phyloP scores from a whole-genome alignment of 1,140 invertebrate genomes.

The Archivesica marissinica region DNA sequence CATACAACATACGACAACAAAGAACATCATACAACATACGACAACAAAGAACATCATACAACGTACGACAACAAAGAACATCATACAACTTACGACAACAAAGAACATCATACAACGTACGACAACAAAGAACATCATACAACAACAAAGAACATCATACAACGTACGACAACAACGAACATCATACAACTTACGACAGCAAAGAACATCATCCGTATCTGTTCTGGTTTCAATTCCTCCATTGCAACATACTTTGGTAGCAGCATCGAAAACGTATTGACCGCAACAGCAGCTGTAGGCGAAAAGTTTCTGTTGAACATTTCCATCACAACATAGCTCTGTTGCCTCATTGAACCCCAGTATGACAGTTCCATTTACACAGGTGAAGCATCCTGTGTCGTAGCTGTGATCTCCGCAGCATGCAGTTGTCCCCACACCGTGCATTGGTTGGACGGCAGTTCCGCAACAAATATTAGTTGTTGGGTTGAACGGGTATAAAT shows the following conservation, averaged over 20 bases:
- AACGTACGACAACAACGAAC: no score
- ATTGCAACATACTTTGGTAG: background rate
- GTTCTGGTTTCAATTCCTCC: background rate
- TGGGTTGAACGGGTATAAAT: background rate
- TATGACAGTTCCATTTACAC: background rate
- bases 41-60: no score
- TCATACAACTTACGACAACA: no score
- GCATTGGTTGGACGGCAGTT: background rate
- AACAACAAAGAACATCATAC: no score
- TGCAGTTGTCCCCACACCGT: background rate
- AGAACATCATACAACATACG: no score
- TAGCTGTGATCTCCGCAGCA: background rate
- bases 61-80: no score
- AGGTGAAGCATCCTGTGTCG: background rate
- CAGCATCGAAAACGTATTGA: background rate
- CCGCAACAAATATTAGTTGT: background rate
- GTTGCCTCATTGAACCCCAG: background rate
- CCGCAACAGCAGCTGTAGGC: constrained; percentile 1
- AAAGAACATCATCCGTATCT: background rate
- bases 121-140: no score
- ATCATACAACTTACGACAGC: constrained; percentile 1
- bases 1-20: no score
- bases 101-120: no score
- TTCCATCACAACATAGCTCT: background rate
- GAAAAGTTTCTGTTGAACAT: constrained; percentile 5